phyloP scores from a whole-genome alignment of 2,888 invertebrate species.

The Apotomis betuletana region DNA sequence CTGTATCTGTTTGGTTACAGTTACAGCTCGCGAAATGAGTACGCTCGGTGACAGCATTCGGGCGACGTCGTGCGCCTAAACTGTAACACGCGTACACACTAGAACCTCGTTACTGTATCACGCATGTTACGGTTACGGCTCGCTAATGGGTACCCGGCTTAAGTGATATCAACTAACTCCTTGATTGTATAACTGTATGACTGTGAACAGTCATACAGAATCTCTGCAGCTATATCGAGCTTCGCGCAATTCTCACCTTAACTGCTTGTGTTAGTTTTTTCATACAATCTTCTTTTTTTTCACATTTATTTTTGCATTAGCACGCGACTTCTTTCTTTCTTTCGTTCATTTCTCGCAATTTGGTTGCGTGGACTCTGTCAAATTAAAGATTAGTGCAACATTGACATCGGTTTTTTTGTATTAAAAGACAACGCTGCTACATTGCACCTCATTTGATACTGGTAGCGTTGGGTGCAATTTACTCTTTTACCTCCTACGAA shows the following conservation, averaged over 20 bases:
- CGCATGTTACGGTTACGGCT: too few species aligned
- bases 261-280: background rate
- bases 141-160: too few species aligned
- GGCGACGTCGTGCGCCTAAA: too few species aligned
- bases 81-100: too few species aligned
- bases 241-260: slow-evolving; percentile 2
- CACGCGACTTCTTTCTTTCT: background rate
- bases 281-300: slow-evolving; percentile 15
- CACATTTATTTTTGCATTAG: background rate
- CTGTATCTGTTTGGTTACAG: too few species aligned
- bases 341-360: background rate
- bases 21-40: too few species aligned
- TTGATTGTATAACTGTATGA: too few species aligned
- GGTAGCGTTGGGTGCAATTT: background rate
- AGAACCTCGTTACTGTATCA: too few species aligned
- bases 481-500: background rate
- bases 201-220: too few species aligned
- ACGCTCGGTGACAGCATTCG: too few species aligned
- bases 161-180: too few species aligned
- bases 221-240: background rate
- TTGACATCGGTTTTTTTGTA: background rate
- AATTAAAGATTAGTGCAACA: background rate
- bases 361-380: slow-evolving; percentile 2
- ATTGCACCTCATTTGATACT: background rate
- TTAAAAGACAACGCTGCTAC: slow-evolving; percentile 1